These are phyloP conservation scores for Lordiphosa collinella DNA, from an alignment of 1,140 invertebrate genomes.

Conservation along the genomic window DNA sequence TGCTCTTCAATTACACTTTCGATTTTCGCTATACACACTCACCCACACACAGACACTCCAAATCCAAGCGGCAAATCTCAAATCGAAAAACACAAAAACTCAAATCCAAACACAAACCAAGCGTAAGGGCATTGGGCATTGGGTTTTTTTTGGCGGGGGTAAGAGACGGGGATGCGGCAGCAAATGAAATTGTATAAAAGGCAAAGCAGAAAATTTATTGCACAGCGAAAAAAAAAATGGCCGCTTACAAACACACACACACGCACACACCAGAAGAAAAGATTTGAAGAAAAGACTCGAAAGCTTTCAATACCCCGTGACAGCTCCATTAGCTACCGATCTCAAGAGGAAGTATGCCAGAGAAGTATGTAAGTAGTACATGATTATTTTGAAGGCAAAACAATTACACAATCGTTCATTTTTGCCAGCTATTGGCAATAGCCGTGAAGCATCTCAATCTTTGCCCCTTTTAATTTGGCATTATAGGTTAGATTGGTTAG, in stretches of 20 bases:
- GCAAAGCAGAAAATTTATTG: constrained; percentile 74
- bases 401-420: no score
- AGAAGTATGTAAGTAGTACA: no score
- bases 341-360: no score
- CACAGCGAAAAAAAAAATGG: constrained; percentile 61
- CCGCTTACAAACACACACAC: constrained; percentile 23
- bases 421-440: no score
- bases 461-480: no score
- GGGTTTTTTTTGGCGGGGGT: not conserved
- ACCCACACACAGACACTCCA: constrained; percentile 30
- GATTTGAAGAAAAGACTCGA: not conserved
- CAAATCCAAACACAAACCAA: constrained; percentile 71
- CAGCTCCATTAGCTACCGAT: no score
- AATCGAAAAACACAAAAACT: constrained; percentile 69
- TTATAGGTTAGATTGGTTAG: no score
- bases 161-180: constrained; percentile 22
- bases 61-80: constrained; percentile 69
- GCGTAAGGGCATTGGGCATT: constrained; percentile 43
- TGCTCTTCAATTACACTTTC: constrained; percentile 77
- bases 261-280: constrained; percentile 1
- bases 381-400: no score
- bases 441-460: no score
- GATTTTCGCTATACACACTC: constrained; percentile 56
- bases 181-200: constrained; percentile 78
- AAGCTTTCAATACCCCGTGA: constrained; percentile 24